phyloP scores from a whole-genome alignment of 2,888 invertebrate genomes.

The Acholoe squamosa region DNA sequence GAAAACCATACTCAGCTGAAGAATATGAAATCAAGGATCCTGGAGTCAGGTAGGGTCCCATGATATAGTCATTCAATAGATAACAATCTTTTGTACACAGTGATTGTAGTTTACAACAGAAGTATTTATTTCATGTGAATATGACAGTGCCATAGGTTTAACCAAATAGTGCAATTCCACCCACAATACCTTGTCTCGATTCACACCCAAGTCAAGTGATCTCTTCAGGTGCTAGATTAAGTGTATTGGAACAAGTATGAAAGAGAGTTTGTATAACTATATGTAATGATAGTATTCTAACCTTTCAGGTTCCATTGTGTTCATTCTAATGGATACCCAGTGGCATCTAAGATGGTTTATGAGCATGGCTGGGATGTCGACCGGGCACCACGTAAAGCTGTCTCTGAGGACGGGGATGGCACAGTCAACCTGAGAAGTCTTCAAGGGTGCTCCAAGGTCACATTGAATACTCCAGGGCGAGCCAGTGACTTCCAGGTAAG shows the following conservation, averaged over 20 bases:
- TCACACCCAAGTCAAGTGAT: too few species aligned
- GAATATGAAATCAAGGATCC: conserved; percentile 41
- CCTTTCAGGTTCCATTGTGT: conserved; percentile 19
- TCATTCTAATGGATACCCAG: conserved; percentile 59
- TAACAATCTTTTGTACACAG: too few species aligned
- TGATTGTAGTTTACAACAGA: too few species aligned
- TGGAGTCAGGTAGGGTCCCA: neutral
- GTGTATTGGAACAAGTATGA: too few species aligned
- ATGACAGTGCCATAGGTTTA: too few species aligned
- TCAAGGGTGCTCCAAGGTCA: conserved; percentile 34
- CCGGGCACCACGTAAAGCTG: conserved; percentile 87
- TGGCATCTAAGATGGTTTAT: conserved; percentile 60
- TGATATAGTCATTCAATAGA: too few species aligned
- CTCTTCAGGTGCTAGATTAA: too few species aligned
- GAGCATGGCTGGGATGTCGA: conserved; percentile 86
- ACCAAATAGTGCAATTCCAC: too few species aligned
- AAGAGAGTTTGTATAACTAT: too few species aligned
- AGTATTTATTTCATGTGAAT: too few species aligned
- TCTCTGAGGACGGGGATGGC: conserved; percentile 68
- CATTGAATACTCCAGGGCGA: neutral
- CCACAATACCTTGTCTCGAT: too few species aligned
- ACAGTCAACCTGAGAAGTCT: conserved; percentile 69
- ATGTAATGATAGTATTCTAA: too few species aligned
- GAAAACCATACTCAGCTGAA: neutral
- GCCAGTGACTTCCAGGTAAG: neutral